A percentile compares a stretch with the other conserved stretches of the same genome.
phyloP scores from a whole-genome alignment of 2,797 vertebrate genomes.

The Perodicticus potto region DNA sequence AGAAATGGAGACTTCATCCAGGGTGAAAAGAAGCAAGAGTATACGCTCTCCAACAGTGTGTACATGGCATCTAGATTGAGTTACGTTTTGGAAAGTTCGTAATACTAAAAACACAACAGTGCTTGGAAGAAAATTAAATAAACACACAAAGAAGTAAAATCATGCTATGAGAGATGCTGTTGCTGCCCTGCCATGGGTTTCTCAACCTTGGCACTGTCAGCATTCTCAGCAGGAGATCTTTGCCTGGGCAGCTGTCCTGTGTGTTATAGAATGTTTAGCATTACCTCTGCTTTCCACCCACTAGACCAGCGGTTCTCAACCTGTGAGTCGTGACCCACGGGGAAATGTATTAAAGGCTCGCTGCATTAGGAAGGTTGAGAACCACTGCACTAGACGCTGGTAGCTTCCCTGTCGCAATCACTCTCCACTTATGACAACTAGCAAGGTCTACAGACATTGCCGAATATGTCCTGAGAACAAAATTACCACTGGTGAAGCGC shows the following conservation, averaged over 20 bases:
- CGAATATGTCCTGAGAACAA: background rate
- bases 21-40: background rate
- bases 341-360: too few species aligned
- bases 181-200: background rate
- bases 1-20: background rate
- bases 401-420: fast-evolving
- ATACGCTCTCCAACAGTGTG: background rate
- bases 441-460: background rate
- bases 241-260: background rate
- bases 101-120: background rate
- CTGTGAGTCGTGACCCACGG: too few species aligned
- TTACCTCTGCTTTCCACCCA: background rate
- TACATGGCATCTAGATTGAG: background rate
- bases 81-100: background rate
- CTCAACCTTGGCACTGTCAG: background rate
- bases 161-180: background rate
- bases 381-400: background rate
- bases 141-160: background rate
- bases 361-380: too few species aligned
- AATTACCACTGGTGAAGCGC: background rate
- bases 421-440: background rate
- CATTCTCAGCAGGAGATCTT: background rate
- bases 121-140: conserved; percentile 12
- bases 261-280: background rate
- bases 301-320: background rate